Conservation (phyloP, 2,888 invertebrate species). For the Andrena haemorrhoa region DNA sequence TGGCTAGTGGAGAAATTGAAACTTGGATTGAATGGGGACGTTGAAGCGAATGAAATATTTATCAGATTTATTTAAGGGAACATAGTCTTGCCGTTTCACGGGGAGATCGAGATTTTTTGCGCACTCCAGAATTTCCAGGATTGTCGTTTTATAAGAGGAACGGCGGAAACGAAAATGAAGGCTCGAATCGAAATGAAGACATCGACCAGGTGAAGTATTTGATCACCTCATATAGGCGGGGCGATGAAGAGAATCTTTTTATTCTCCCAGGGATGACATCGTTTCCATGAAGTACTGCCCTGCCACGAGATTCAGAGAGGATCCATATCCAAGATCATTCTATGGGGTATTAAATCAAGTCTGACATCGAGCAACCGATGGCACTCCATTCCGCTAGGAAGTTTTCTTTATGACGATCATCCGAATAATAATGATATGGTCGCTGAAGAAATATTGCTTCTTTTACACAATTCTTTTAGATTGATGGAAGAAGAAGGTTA, state of each 20-base stretch:
- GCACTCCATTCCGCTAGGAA: neutral
- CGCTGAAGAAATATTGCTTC: neutral
- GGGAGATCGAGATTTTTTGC: neutral
- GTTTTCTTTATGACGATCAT: slow-evolving; percentile 3
- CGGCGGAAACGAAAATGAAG: slow-evolving; percentile 7
- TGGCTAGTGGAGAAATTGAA: too few species aligned
- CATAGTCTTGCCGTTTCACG: too few species aligned
- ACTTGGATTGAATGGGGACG: too few species aligned
- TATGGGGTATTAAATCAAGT: slow-evolving; percentile 44
- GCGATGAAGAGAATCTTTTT: slow-evolving; percentile 39
- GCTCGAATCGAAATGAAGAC: slow-evolving; percentile 57
- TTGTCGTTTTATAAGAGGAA: slow-evolving; percentile 3
- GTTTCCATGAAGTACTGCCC: slow-evolving; percentile 38
- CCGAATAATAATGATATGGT: slow-evolving; percentile 8
- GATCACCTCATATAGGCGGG: slow-evolving; percentile 34
- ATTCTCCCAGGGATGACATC: slow-evolving; percentile 40
- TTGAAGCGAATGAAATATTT: slow-evolving; percentile 20
- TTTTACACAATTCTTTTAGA: too few species aligned
- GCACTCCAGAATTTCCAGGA: neutral
- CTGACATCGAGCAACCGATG: slow-evolving; percentile 22
- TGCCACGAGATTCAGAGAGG: slow-evolving; percentile 26
- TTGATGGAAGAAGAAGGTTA: too few species aligned
- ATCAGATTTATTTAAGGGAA: neutral
- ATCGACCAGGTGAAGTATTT: slow-evolving; percentile 44
- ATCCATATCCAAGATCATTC: slow-evolving; percentile 35